These are phyloP conservation scores for Argopecten irradians DNA, from an alignment of 1,140 invertebrate species.

Conservation along the genomic window DNA sequence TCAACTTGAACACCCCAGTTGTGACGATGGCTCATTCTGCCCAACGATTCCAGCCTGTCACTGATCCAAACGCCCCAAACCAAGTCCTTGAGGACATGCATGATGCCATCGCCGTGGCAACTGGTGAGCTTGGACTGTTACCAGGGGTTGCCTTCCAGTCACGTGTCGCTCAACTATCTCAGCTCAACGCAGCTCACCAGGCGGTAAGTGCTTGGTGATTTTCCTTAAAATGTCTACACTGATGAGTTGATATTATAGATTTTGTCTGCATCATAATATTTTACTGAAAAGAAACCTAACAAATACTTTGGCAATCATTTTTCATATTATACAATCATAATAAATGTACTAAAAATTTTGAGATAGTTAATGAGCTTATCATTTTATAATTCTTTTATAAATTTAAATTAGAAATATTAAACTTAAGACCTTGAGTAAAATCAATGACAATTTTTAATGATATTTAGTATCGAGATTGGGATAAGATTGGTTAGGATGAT, in stretches of 20 bases:
- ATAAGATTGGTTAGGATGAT: background rate
- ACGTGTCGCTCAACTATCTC: slow-evolving; percentile 72
- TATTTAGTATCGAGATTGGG: too few relatives aligned
- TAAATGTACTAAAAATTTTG: too few relatives aligned
- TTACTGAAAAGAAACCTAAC: too few relatives aligned
- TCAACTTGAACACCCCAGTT: slow-evolving; percentile 71
- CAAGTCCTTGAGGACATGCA: slow-evolving; percentile 70
- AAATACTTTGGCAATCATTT: too few relatives aligned
- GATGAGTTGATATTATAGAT: too few relatives aligned
- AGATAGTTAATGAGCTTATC: too few relatives aligned
- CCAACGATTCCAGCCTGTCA: slow-evolving; percentile 54
- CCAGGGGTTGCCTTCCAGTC: slow-evolving; percentile 73
- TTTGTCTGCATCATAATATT: too few relatives aligned
- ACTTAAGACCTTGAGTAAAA: background rate
- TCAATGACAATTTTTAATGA: too few relatives aligned
- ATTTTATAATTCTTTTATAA: background rate
- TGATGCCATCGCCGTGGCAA: slow-evolving; percentile 75
- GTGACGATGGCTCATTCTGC: slow-evolving; percentile 58
- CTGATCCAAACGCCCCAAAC: slow-evolving; percentile 51
- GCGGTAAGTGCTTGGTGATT: slow-evolving; percentile 66
- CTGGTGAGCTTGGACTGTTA: slow-evolving; percentile 69
- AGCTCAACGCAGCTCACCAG: slow-evolving; percentile 72
- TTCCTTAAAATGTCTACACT: too few relatives aligned
- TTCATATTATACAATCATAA: too few relatives aligned
- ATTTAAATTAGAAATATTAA: background rate